Base-by-base conservation (phyloP, 2,113 vertebrate genomes). In the Dicerorhinus sumatrensis region DNA sequence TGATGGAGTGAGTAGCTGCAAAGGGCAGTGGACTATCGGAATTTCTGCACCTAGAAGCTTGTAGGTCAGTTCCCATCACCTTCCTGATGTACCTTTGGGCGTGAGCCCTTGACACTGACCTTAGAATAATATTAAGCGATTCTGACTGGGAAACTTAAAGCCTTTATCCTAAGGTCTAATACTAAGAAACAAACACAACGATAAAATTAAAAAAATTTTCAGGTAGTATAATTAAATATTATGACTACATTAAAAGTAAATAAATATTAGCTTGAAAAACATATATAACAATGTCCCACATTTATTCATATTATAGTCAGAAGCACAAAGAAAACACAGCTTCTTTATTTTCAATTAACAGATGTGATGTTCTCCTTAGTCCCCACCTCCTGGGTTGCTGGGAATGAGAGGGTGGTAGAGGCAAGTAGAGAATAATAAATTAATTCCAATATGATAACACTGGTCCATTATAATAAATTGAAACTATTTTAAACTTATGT, bases 111-210 rank as follows among this genome's bases (percentile, higher is more conserved):
- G 48, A 86, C 6, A 58, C 8, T 60, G 7, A 91, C 14, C 36
- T 77, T 76, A 77, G 21, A 89, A 77, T 73, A 51, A 23, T 62
- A 88, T 72, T 56, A 69, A 97, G 36, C 20, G 84, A 83, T 84
- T 88, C 54, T 76, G 4, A 93, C 6, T 54, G 27, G 83, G 5
- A 8, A 72, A 67, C 54, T 81, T 42, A 67, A 97, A 96, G 5
- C 1, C 36, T 92, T 77, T 90, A 36, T 65, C 29, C 9, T 63
- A 16, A 80, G 4, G 6, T 42, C 9, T 51, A 70, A 94, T 51
- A 82, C 48, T 21, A 56, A 56, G 20, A 93, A 82, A 72, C 1
- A 77, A 95, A 95, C 13, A n/a, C 2, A 85, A 46, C 48, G 5
- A 80, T 67, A 65, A 82, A 14, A 31, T 81, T 89, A 0, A 51